These are phyloP conservation scores for Lordiphosa mommai DNA, from an alignment of 1,140 invertebrate genomes.

Conservation along the genomic window DNA sequence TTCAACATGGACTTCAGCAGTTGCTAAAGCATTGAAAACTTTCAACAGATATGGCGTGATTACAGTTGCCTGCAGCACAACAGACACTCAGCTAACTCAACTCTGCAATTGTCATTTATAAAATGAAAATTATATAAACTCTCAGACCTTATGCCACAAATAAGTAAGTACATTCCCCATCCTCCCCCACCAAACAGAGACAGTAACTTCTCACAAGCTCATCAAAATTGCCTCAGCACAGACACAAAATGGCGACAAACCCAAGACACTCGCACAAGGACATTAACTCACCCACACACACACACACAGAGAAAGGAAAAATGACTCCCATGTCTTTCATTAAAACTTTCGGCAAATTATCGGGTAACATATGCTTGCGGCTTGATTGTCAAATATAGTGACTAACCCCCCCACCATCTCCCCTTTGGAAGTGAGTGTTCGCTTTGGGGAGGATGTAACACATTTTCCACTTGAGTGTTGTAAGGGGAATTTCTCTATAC, in stretches of 20 bases:
- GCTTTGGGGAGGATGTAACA: constrained; percentile 42
- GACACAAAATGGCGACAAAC: constrained; percentile 60
- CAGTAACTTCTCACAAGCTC: constrained; percentile 59
- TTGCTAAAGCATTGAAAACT: constrained; percentile 47
- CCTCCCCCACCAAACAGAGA: background rate
- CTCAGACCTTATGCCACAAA: constrained; percentile 11
- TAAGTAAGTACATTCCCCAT: background rate
- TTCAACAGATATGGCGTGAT: constrained; percentile 76
- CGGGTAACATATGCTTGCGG: constrained; percentile 79
- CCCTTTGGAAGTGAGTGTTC: constrained; percentile 20
- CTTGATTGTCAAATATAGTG: constrained; percentile 66
- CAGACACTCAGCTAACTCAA: constrained; percentile 10
- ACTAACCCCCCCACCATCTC: constrained; percentile 4
- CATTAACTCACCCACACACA: constrained; percentile 29
- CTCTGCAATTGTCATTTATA: constrained; percentile 62
- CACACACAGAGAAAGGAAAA: constrained; percentile 47
- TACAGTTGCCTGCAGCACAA: constrained; percentile 57
- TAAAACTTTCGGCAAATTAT: constrained; percentile 80
- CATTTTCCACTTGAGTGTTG: constrained; percentile 69
- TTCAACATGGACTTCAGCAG: background rate
- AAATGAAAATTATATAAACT: constrained; percentile 61
- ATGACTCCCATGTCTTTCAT: constrained; percentile 80
- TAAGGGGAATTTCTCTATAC: constrained; percentile 57
- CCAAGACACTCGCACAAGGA: constrained; percentile 23
- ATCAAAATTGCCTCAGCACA: constrained; percentile 63